Base-by-base conservation (phyloP, 1,140 invertebrate species). In the Ptiloglossa arizonensis region DNA sequence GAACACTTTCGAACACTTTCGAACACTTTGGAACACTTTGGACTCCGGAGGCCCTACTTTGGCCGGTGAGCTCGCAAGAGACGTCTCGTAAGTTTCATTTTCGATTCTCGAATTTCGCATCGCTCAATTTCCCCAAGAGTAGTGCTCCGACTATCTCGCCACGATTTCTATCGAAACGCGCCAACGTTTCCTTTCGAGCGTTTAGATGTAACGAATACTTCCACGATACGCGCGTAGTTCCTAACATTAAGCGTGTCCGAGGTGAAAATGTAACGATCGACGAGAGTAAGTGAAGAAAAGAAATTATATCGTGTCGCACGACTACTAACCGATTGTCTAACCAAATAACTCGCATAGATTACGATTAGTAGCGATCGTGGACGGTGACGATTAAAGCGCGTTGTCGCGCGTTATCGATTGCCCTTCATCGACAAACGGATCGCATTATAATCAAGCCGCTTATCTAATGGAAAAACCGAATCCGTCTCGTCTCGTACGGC, bases 261-360 rank as follows among this genome's bases (percentile, higher is more conserved):
- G 29, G 69, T 56, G 38, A 71, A 63, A 27, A 46, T 17, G 8
- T 41, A 46, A 41, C 27, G 68, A 76, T 57, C 38, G 11, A 41
- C 44, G 24, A 27, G 54, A 22, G 41, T 17, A n/a, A 46, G 41
- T 29, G 19, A 54, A n/a, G 52, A 2, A 1, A 5, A 1, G 8
- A 57, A 70, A 57, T 59, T 75, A 35, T 80, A 83, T 41, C 67
- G 19, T 70, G 62, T 67, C 67, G 68, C 67, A 62, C 66, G 54
- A 80, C 50, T 71, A 72, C 69, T 74, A 62, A 83, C 56, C 68
- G 52, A 85, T 68, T 56, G 41, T 82, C 68, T 72, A 82, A 82
- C 54, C 46, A 79, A 74, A 73, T 78, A 82, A 79, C 15, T 72
- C 69, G 48, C 13, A 27, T 57, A 74, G 69, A 38, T 64, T 74